Conservation (phyloP, 2,113 vertebrate species). For the Ammodytes dubius region DNA sequence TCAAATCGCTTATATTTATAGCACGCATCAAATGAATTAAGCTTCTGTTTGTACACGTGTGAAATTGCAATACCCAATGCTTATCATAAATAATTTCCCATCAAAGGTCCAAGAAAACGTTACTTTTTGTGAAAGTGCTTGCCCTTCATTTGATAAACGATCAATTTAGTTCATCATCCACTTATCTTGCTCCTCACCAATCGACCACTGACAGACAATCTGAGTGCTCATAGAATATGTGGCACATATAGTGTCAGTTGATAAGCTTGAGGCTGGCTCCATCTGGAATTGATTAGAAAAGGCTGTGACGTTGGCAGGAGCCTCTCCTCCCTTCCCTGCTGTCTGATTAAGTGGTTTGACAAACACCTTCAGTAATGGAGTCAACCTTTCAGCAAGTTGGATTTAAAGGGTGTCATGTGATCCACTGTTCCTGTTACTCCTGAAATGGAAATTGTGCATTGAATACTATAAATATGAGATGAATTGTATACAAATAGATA, state of each 20-base stretch:
- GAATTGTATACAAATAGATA: constrained; percentile 7
- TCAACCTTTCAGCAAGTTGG: constrained; percentile 48
- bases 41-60: too few relatives aligned
- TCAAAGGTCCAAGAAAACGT: too few relatives aligned
- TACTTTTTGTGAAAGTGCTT: neutral
- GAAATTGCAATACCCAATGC: too few relatives aligned
- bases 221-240: constrained; percentile 4
- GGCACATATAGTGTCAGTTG: constrained; percentile 21
- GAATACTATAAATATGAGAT: constrained; percentile 51
- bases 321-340: constrained; percentile 33
- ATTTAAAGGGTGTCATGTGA: constrained; percentile 30
- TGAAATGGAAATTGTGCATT: constrained; percentile 28
- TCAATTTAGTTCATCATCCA: neutral
- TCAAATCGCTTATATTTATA: too few relatives aligned
- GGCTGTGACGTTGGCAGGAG: constrained; percentile 36
- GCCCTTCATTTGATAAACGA: neutral
- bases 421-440: constrained; percentile 15
- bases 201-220: neutral
- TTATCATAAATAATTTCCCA: too few relatives aligned
- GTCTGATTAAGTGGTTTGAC: constrained; percentile 50
- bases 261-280: constrained; percentile 15
- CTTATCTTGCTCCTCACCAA: neutral
- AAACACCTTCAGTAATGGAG: constrained; percentile 41
- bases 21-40: too few relatives aligned
- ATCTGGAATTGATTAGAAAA: constrained; percentile 56